Base-by-base conservation (phyloP, 2,888 invertebrate genomes). In the Cerastoderma edule region DNA sequence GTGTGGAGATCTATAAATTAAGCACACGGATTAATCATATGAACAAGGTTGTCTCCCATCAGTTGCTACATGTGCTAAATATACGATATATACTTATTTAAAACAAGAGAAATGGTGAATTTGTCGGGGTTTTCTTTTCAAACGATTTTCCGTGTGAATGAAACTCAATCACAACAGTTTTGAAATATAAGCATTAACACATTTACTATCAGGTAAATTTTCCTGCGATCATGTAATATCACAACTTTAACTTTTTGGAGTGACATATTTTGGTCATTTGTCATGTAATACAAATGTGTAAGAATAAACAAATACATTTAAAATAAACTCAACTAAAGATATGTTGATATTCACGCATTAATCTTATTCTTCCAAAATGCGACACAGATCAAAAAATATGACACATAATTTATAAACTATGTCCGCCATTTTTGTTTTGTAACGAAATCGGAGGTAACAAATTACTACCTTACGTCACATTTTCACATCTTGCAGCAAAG, bases 1-100 rank as follows among this genome's bases (percentile, higher is more conserved):
- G 70, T 69, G 22, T 72, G 30, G 8, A 32, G 39, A 54, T 75
- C 79, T 79, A 30, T 22, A 69, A 69, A 24, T 5, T n/a, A 54
- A 54, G 16, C 54, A 48, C n/a, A n/a, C n/a, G n/a, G 39, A 39
- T 8, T 39, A 8, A 39, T 39, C 39, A n/a, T 39, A 39, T 39
- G 16, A 39, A 10, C 16, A 39, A 39, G 16, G 10, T 8, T 10
- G 39, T 39, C 39, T 10, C 16, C 39, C 16, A 39, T 39, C 39
- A 39, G 16, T 39, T 39, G 39, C 39, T 10, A 39, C 16, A 10
- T 39, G 39, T 39, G 10, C 39, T 39, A 39, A 39, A 16, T 16
- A 39, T n/a, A 39, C 16, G 8, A 39, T 39, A 16, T 39, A 39
- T 8, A 39, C 8, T 39, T 39, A 5, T 46, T 46, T 10, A 8